Evolutionary conservation across 2,113 vertebrate genomes (phyloP).

Genomic region (Pseudorhombus dupliciocellatus): DNA sequence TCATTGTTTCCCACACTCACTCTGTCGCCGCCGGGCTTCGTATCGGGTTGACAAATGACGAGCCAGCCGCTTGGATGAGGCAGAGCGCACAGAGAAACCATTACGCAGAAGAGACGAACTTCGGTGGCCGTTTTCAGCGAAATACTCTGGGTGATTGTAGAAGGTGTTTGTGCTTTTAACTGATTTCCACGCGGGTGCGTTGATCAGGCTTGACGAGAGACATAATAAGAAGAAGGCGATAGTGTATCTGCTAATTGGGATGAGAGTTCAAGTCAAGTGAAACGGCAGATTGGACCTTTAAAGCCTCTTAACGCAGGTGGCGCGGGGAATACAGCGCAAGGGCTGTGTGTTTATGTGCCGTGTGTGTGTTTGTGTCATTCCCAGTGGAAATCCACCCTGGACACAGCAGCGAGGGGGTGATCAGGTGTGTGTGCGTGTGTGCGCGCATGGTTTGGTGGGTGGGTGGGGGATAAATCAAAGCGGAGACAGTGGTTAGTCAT

Average conservation of each 20-base stretch:
- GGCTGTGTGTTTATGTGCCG: constrained; percentile 15
- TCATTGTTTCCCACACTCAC: constrained; percentile 71
- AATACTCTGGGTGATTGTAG: neutral
- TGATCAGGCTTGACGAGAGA: constrained; percentile 28
- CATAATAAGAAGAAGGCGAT: constrained; percentile 43
- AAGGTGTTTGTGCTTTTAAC: neutral
- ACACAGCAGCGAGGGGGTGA: constrained; percentile 32
- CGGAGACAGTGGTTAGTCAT: constrained; percentile 30
- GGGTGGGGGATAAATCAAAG: constrained; percentile 31
- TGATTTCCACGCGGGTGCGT: neutral
- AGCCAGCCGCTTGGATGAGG: constrained; percentile 46
- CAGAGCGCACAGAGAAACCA: constrained; percentile 42
- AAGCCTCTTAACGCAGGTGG: constrained; percentile 82
- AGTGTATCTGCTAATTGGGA: constrained; percentile 74
- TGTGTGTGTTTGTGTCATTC: constrained; percentile 35
- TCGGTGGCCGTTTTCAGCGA: constrained; percentile 19
- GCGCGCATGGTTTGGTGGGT: neutral
- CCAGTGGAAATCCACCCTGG: constrained; percentile 55
- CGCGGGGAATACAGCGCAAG: constrained; percentile 50
- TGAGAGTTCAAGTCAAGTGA: constrained; percentile 81
- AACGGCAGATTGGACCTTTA: constrained; percentile 76
- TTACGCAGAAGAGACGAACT: constrained; percentile 34
- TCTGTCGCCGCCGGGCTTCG: constrained; percentile 55
- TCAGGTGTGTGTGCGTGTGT: constrained; percentile 48
- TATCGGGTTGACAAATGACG: constrained; percentile 57